Evolutionary conservation across 2,797 vertebrate species (phyloP), one percentile per base, ranked within the genome.

Genomic region (Acanthurus leucopareius): DNA sequence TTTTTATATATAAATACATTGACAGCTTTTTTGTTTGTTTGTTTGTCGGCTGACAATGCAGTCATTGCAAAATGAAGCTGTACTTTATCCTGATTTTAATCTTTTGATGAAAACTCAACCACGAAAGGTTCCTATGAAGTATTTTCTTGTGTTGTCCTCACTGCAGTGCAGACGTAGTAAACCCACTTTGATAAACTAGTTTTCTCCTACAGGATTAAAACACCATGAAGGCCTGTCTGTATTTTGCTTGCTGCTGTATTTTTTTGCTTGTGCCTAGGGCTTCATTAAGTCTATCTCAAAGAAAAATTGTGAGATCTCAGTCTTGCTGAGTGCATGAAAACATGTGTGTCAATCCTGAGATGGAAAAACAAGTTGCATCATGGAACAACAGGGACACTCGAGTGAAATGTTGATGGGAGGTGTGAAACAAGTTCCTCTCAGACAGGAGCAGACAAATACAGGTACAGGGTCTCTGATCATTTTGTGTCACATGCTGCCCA

Each of bases 281-380:
- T 84, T 85, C 85, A 91, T 91, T 94, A 94, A 91, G 93, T 44
- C 86, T 87, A 78, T 89, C 92, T 90, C 35, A 19, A 64, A 85
- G 69, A 77, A 82, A 90, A 86, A 92, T 80, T 80, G 58, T 72
- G 92, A 88, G 69, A 76, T 85, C 54, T 88, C 16, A 1, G 71
- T 71, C 69, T 80, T 87, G 85, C 60, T 82, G 66, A 74, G 65
- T 61, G 73, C 63, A 79, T 72, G 63, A 49, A 87, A 51, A 53
- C 60, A 67, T 48, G 10, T 54, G 45, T 65, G 59, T 63, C 61
- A 70, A 76, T 83, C 66, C 56, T 17, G 28, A 68, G 59, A 77
- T 10, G 53, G 59, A 63, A 56, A 85, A 67, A 66, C 53, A 63
- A 79, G 51, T 57, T 54, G 72, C 38, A 67, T 73, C 72, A 69